phyloP scores from a whole-genome alignment of 2,113 vertebrate species.

The Alosa alosa region DNA sequence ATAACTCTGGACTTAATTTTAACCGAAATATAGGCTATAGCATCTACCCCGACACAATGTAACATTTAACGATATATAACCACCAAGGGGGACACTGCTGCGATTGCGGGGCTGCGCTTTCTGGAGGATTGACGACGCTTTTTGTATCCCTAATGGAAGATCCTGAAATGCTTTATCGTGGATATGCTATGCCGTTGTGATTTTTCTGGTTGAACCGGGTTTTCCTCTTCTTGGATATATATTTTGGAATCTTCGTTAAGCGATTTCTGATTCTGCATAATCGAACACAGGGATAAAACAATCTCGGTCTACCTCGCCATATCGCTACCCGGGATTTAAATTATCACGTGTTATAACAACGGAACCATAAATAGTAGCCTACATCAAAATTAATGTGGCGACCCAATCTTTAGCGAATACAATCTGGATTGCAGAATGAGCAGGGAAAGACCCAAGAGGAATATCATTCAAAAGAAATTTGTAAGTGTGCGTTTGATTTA shows the following conservation, averaged over 20 bases:
- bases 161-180: slow-evolving; percentile 20
- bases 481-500: slow-evolving; percentile 77
- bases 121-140: slow-evolving; percentile 37
- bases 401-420: slow-evolving; percentile 89
- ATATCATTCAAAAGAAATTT: slow-evolving; percentile 99
- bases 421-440: slow-evolving; percentile 96
- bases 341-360: slow-evolving; percentile 64
- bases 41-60: slow-evolving; percentile 81
- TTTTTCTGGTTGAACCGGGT: slow-evolving; percentile 12
- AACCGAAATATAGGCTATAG: neutral
- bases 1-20: slow-evolving; percentile 74
- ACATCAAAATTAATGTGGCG: slow-evolving; percentile 90
- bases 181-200: slow-evolving; percentile 31
- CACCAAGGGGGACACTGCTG: slow-evolving; percentile 63
- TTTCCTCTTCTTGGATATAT: slow-evolving; percentile 38
- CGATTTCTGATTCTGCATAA: slow-evolving; percentile 44
- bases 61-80: slow-evolving; percentile 71
- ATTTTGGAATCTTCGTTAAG: slow-evolving; percentile 22
- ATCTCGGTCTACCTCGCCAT: slow-evolving; percentile 53
- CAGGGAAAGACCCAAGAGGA: slow-evolving; percentile 99
- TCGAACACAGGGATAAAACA: slow-evolving; percentile 55
- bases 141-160: slow-evolving; percentile 43
- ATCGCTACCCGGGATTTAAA: slow-evolving; percentile 75
- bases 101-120: slow-evolving; percentile 44
- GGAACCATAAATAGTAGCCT: slow-evolving; percentile 59